Evolutionary conservation across 2,797 vertebrate genomes (phyloP), one percentile per base, ranked within the genome.

Genomic region (Novumbra hubbsi): DNA sequence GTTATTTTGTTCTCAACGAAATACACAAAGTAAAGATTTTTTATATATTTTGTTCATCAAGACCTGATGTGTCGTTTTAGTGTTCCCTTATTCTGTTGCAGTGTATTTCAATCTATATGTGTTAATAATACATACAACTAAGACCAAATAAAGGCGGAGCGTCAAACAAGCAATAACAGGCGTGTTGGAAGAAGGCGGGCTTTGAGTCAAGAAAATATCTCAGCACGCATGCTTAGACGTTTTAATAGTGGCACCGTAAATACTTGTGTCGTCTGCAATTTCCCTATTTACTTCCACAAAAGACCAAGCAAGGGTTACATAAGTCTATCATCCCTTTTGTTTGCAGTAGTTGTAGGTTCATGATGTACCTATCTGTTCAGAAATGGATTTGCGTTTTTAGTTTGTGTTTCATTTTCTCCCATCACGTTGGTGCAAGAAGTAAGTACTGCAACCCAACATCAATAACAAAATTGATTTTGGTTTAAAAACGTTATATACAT

Each of bases 401-500:
- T 16, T 49, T 89, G 57, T 72, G 55, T 57, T 11, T 65, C 30
- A 15, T 74, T 0, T 60, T 81, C 34, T 19, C 68, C 32, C 16
- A 3, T n/a, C 57, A n/a, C 30, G 76, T 69, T 5, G 66, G 11
- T 12, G 67, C 75, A 28, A 71, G 17, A 89, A 88, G 90, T 90
- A 75, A 21, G 28, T 21, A 12, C 63, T 65, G 11, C 12, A 65
- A 65, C 24, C 30, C 30, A 32, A 28, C 24, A 16, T 32, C 6
- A 28, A 45, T 45, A 45, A 45, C 41, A 45, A 6, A 11, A 45
- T 45, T 9, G 11, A 45, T 45, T 24, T 28, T 28, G n/a, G 21
- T 28, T 64, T 30, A 64, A 64, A 28, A 63, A 19, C 16, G 3
- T 2, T 15, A 16, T 65, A 32, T 0, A 30, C 0, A 6, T 2